Percentiles rank a stretch among this genome's conserved stretches.
phyloP scores from a whole-genome alignment of 2,797 vertebrate species.

The Loris lydekkerianus region DNA sequence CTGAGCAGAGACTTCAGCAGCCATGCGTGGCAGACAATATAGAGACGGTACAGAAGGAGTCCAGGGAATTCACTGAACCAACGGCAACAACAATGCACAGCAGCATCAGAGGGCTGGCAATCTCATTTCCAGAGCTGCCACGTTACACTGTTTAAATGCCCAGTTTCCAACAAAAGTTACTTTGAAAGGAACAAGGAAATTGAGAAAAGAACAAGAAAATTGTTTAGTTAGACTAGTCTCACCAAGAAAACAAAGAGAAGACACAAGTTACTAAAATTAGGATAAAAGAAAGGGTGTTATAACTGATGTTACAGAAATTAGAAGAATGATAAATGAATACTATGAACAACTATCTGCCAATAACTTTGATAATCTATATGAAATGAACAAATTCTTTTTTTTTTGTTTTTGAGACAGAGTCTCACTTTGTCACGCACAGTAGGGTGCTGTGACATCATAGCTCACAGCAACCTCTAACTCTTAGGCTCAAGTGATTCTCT shows the following conservation, averaged over 20 bases:
- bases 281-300: neutral
- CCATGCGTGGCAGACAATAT: neutral
- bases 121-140: neutral
- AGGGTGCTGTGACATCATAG: too few relatives aligned
- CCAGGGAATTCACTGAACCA: neutral
- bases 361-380: neutral
- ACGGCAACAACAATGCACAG: neutral
- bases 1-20: neutral
- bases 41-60: neutral
- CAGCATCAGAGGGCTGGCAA: neutral
- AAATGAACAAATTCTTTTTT: neutral
- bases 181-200: neutral
- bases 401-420: too few relatives aligned
- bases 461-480: too few relatives aligned
- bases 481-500: too few relatives aligned
- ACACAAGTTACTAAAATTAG: constrained; percentile 1
- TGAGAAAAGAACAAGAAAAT: neutral
- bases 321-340: constrained; percentile 29
- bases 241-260: neutral
- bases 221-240: neutral
- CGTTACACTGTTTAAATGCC: neutral
- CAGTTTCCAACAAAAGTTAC: neutral
- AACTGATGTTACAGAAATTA: constrained; percentile 15
- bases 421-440: too few relatives aligned
- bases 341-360: neutral